Conservation (phyloP, 2,113 vertebrate species). For the Dipodomys ordii region DNA sequence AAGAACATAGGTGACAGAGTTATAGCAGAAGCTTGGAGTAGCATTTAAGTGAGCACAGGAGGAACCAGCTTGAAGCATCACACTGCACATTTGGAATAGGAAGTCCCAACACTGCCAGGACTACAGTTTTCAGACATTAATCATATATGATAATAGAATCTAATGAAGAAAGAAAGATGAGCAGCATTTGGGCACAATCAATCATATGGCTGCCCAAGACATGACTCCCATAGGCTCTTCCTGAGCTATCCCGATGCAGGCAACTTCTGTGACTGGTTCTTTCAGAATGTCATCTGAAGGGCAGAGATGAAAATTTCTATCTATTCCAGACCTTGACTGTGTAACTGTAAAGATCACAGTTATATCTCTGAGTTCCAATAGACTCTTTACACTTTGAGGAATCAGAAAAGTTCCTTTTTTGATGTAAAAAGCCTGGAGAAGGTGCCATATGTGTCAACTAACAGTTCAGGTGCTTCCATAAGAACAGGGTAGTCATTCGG, state of each 20-base stretch:
- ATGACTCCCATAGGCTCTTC: conserved; percentile 20
- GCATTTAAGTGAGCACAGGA: neutral
- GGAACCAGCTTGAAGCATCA: conserved; percentile 5
- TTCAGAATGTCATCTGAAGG: conserved; percentile 39
- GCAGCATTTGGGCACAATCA: conserved; percentile 22
- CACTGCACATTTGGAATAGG: neutral
- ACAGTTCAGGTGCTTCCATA: neutral
- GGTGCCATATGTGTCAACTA: neutral
- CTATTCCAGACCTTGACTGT: neutral
- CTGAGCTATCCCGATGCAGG: neutral
- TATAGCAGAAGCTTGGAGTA: neutral
- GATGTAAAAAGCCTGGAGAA: conserved; percentile 8
- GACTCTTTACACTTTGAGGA: conserved; percentile 16
- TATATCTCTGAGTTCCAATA: neutral
- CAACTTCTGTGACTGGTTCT: neutral
- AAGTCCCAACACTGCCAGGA: neutral
- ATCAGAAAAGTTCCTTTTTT: neutral
- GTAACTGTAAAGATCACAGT: neutral
- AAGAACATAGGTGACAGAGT: neutral
- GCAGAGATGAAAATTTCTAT: conserved; percentile 12
- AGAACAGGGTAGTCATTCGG: neutral
- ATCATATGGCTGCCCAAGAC: conserved; percentile 10
- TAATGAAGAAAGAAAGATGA: conserved; percentile 40
- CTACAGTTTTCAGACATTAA: conserved; percentile 35
- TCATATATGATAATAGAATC: conserved; percentile 7